Evolutionary conservation across 2,113 vertebrate genomes (phyloP), one percentile per base, ranked within the genome.

Genomic region (Oncorhynchus keta): DNA sequence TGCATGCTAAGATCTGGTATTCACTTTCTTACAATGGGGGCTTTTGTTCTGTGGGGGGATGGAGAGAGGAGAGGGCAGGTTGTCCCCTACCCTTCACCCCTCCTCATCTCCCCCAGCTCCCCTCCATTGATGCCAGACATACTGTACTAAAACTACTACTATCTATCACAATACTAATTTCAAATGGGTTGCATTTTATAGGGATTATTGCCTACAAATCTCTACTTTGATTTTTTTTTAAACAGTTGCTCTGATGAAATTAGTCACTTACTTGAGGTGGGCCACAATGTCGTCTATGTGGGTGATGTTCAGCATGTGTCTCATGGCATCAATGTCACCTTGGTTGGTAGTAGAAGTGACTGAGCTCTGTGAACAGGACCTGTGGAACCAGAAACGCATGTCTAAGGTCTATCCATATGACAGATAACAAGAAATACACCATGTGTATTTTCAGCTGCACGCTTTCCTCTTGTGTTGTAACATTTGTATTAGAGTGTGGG

Each of bases 241-340:
- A 2, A 7, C 3, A 7, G 20, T n/a, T 61, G 18, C 59, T 9
- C 16, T 39, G 39, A 39, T 39, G 8, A 2, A 39, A 39, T 39
- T 9, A 61, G 59, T 70, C 7, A 73, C 94, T 94, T 76, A 96
- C 96, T 86, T 89, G 67, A 97, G 91, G 59, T 84, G 91, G 8
- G 82, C 45, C n/a, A 93, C 91, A 48, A 95, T 92, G 59, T 93
- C 86, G 30, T 95, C 91, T 68, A 96, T 94, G 81, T 90, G 74
- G 28, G 70, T 81, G 76, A 95, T 65, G 5, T 94, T 95, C 79
- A 97, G 85, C 28, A 93, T 93, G 77, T 94, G 88, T 77, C 85
- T 95, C 74, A 95, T 74, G 55, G 87, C 67, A 32, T 87, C 84
- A 28, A 95, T 86, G 77, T 95, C 90, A 12, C 91, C 90, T 14